These are phyloP conservation scores for Triplophysa bombifrons DNA, from an alignment of 2,797 vertebrate genomes.

Conservation along the genomic window DNA sequence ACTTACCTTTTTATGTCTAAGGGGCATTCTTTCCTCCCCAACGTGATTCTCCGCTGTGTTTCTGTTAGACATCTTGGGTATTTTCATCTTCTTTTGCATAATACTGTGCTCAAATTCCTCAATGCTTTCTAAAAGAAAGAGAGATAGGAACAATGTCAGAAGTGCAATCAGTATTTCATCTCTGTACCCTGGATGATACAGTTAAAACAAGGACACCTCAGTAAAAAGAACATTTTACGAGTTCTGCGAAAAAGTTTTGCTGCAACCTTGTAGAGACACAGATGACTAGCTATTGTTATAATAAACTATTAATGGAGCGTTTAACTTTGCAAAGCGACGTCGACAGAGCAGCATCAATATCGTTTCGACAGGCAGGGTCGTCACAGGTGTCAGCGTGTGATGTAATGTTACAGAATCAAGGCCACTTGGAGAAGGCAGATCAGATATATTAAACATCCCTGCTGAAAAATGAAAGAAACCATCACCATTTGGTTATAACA, in stretches of 20 bases:
- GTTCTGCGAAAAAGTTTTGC: conserved; percentile 12
- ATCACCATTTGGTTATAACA: background rate
- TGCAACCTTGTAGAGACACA: conserved; percentile 39
- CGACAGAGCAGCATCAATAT: conserved; percentile 29
- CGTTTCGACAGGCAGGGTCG: conserved; percentile 36
- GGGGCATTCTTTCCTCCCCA: conserved; percentile 91
- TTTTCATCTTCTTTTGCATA: conserved; percentile 99
- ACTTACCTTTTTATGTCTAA: conserved; percentile 97
- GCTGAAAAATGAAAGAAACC: background rate
- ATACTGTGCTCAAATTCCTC: conserved; percentile 98
- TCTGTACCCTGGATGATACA: conserved; percentile 11
- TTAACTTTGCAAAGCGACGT: conserved; percentile 28
- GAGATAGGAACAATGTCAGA: conserved; percentile 66
- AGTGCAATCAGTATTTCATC: conserved; percentile 17
- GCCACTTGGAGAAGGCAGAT: conserved; percentile 12
- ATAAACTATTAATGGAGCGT: conserved; percentile 40
- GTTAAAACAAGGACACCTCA: conserved; percentile 32
- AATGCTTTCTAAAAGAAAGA: conserved; percentile 88
- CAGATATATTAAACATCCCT: conserved; percentile 1
- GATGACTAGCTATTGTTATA: conserved; percentile 37
- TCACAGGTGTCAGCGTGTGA: conserved; percentile 22
- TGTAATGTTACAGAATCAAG: conserved; percentile 32
- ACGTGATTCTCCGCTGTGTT: conserved; percentile 91
- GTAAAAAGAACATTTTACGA: conserved; percentile 25
- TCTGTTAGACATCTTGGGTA: conserved; percentile 95